Evolutionary conservation across 1,140 invertebrate species (phyloP).

Genomic region (Pseudomyrmex dendroicus): DNA sequence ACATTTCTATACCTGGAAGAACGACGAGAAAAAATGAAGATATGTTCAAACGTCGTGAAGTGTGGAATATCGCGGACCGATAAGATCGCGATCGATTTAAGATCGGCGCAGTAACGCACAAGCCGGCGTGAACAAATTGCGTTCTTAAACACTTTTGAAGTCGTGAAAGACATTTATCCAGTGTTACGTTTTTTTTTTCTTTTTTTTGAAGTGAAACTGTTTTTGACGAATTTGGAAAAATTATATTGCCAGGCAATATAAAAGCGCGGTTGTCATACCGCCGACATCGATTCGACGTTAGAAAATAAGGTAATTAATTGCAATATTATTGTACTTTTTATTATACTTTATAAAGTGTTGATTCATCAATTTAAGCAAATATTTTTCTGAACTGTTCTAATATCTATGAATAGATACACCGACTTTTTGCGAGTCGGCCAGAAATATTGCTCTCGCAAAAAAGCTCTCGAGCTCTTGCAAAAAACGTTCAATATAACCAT

Average conservation of each 20-base stretch:
- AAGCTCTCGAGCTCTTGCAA: background rate
- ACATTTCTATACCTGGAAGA: background rate
- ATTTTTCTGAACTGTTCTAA: background rate
- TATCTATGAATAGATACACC: background rate
- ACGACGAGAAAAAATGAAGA: conserved; percentile 21
- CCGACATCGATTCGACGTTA: background rate
- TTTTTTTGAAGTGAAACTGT: background rate
- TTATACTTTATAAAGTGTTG: background rate
- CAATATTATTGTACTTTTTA: too few species aligned
- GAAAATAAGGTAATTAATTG: conserved; percentile 46
- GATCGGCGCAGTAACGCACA: conserved; percentile 6
- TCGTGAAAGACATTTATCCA: too few species aligned
- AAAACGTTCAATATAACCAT: background rate
- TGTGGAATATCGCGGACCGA: conserved; percentile 17
- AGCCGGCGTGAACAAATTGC: background rate
- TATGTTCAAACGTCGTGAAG: background rate
- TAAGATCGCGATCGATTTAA: conserved; percentile 19
- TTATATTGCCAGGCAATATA: background rate
- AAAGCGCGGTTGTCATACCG: background rate
- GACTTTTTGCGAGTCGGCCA: background rate
- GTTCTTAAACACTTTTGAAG: background rate
- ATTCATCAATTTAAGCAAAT: background rate
- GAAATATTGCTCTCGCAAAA: background rate
- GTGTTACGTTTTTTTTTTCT: too few species aligned
- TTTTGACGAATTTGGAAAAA: background rate